Evolutionary conservation across 2,113 vertebrate species (phyloP).

Genomic region (Eurypyga helias): DNA sequence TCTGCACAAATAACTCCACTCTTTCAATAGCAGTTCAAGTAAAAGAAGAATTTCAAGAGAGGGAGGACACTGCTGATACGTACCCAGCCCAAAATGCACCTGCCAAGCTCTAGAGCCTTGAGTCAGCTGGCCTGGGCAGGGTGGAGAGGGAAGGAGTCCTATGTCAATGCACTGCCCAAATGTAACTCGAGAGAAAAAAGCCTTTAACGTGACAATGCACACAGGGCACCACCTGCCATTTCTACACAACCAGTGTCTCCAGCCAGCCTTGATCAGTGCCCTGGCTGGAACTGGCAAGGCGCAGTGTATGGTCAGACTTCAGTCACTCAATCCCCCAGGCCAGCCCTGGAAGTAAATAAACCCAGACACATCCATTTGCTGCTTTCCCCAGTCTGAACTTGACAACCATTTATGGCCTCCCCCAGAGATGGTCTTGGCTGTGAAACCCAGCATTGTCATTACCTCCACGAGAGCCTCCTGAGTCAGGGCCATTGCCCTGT

Average conservation of each 20-base stretch:
- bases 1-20: background rate
- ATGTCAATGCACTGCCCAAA: background rate
- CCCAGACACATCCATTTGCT: background rate
- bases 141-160: background rate
- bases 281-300: background rate
- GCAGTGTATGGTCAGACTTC: background rate
- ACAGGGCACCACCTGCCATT: background rate
- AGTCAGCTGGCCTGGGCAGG: background rate
- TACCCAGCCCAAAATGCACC: background rate
- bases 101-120: background rate
- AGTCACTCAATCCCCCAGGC: background rate
- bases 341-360: background rate
- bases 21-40: slow-evolving; percentile 1
- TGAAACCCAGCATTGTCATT: background rate
- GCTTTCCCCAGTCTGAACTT: background rate
- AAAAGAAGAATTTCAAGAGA: slow-evolving; percentile 52
- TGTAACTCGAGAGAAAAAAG: background rate
- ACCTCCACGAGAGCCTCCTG: background rate
- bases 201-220: background rate
- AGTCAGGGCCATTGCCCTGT: background rate
- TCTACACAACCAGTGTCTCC: background rate
- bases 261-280: background rate
- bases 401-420: background rate
- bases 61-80: background rate
- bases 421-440: background rate